Conservation (phyloP, 2,797 vertebrate genomes). For the Hafferia zeledoni region DNA sequence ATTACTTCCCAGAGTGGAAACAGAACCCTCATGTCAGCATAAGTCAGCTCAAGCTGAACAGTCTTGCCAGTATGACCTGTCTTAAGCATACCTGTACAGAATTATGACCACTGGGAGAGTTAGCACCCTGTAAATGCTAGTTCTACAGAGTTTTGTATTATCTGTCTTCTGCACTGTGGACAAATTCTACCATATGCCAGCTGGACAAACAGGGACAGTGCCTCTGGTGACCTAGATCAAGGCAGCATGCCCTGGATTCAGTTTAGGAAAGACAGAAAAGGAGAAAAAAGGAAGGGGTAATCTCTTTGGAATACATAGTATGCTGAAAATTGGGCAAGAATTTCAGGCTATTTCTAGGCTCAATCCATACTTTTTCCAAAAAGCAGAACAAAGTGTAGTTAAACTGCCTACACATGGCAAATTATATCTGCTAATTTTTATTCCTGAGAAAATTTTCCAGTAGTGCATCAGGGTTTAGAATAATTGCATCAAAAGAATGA, state of each 20-base stretch:
- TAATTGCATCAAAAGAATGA: not conserved
- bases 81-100: fast-evolving
- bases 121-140: not conserved
- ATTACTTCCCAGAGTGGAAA: not conserved
- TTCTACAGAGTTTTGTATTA: not conserved
- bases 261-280: not conserved
- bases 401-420: not conserved
- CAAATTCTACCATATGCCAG: not conserved
- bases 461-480: not conserved
- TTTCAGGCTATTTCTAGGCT: not conserved
- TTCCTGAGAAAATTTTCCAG: not conserved
- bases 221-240: not conserved
- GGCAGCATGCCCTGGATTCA: not conserved
- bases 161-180: not conserved
- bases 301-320: not conserved
- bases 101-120: not conserved
- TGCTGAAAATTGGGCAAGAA: not conserved
- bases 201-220: not conserved
- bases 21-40: not conserved
- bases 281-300: not conserved
- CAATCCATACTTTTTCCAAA: not conserved
- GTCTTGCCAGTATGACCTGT: not conserved
- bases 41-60: not conserved
- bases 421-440: not conserved
- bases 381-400: not conserved